Percentiles rank a stretch among this genome's conserved stretches.
Evolutionary conservation across 2,797 vertebrate genomes (phyloP).

Genomic region (Parambassis ranga): DNA sequence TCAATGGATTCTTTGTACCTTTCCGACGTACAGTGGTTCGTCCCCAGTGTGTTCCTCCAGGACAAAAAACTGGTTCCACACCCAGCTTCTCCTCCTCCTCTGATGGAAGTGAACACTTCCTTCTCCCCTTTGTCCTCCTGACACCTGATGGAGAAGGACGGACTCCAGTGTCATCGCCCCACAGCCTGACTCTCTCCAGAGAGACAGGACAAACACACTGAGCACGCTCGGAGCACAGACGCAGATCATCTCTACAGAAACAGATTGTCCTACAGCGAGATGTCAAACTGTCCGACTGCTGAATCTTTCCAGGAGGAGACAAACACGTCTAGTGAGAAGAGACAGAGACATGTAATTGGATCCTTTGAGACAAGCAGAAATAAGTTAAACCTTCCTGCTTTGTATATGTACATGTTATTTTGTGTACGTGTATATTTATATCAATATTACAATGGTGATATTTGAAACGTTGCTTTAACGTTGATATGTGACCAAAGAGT

Average conservation of each 20-base stretch:
- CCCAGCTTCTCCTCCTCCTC: slow-evolving; percentile 88
- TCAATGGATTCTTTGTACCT: slow-evolving; percentile 88
- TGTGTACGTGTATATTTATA: too few relatives aligned
- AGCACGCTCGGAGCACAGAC: slow-evolving; percentile 1
- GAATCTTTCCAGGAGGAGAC: not conserved
- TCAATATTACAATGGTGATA: not conserved
- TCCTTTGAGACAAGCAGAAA: not conserved
- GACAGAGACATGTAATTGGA: not conserved
- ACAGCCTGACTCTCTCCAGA: not conserved
- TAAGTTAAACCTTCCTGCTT: too few relatives aligned
- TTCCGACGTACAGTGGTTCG: slow-evolving; percentile 92
- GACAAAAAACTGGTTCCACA: slow-evolving; percentile 97
- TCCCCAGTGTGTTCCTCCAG: slow-evolving; percentile 92
- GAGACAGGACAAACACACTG: not conserved
- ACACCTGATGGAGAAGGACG: not conserved
- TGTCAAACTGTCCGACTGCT: not conserved
- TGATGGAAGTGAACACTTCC: slow-evolving; percentile 63
- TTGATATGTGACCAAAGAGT: too few relatives aligned
- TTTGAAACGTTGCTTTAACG: too few relatives aligned
- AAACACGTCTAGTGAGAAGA: not conserved
- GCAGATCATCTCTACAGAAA: slow-evolving; percentile 1
- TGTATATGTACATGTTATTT: too few relatives aligned
- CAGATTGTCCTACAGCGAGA: not conserved
- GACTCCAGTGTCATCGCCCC: slow-evolving; percentile 12
- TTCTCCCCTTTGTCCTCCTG: not conserved